Base-by-base conservation (phyloP, 2,797 vertebrate genomes). In the Melanotaenia trifasciata region DNA sequence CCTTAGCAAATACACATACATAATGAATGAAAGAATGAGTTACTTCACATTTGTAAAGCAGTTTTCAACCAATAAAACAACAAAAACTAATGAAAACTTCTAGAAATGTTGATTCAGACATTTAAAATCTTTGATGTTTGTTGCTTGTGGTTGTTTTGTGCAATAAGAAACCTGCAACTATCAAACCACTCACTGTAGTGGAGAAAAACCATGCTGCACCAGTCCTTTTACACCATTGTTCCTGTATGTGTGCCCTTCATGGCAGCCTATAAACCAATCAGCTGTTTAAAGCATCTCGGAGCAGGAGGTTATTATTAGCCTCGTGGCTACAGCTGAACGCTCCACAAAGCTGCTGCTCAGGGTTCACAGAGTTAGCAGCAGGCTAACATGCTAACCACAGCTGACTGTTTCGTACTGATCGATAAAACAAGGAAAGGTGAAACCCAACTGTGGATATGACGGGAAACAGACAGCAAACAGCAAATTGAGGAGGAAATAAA, bases 201-300 rank as follows among this genome's bases (percentile, higher is more conserved):
- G 50, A 51, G n/a, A 6, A 12, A 8, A 20, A 20, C 8, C 20
- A 70, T 61, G 58, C 64, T 68, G 64, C 36, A 58, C 73, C 72
- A 67, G 60, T 35, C 20, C 16, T 35, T 58, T 67, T 30, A 56
- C 60, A 40, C 33, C 59, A 70, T 80, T 82, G 78, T 67, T 18
- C 6, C 24, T 54, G 60, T 59, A 76, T 69, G 79, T 70, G 64
- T 59, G 76, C 50, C 82, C 83, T 87, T 83, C 74, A 85, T 53
- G 45, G 71, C 73, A 75, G 71, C 73, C 81, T 64, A 75, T 89
- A 89, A 85, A 89, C 88, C 87, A 89, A 83, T 89, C 88, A 83
- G 81, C 81, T 87, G 81, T 84, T 86, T 77, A 76, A 76, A 75
- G 77, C 58, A 50, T 78, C 81, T 45, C 1, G 8, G 47, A 64